Base-by-base conservation (phyloP, 2,797 vertebrate species). In the Mergus octosetaceus region DNA sequence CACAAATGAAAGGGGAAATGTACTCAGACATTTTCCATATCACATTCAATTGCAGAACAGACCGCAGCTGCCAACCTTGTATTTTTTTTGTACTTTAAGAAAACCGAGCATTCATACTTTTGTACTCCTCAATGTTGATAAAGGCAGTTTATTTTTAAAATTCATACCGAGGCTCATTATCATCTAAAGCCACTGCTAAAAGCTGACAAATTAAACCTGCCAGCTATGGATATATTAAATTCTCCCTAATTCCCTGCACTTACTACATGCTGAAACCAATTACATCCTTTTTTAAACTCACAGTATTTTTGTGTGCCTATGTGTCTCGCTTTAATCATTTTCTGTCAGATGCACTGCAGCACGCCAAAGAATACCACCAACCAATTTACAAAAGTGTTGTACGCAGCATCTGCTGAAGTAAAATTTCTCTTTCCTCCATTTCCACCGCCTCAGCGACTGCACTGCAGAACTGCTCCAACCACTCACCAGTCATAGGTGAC, bases 121-220 rank as follows among this genome's bases (percentile, higher is more conserved):
- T 34, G 11, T 93, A 71, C 20, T 77, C 41, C 49, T 85, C 92
- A 49, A 84, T 74, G 19, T 39, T 89, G 66, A 90, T 58, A 87
- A 92, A 92, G 28, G 43, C 38, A 25, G 21, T 28, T 21, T 14
- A 13, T 41, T 60, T 83, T 91, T 84, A 24, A 92, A 93, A 82
- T 79, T 32, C 49, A 61, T 39, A 38, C 25, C 43, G 68, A 39
- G 32, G 22, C 27, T 53, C 32, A 43, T 80, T 72, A 68, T 66
- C 58, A 62, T 60, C 70, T 57, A 70, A 78, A 93, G 65, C 53
- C 49, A 21, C 18, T 27, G 68, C 39, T 75, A 74, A 89, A 94
- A 87, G 61, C 60, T 66, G 32, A 58, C 60, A 85, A 91, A 91
- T 66, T 65, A 93, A 91, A 93, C 43, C 60, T 88, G 80, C 60